A percentile compares a stretch with the other conserved stretches of the same genome.
Conservation (phyloP, 2,888 invertebrate species). For the Penaeus monodon region DNA sequence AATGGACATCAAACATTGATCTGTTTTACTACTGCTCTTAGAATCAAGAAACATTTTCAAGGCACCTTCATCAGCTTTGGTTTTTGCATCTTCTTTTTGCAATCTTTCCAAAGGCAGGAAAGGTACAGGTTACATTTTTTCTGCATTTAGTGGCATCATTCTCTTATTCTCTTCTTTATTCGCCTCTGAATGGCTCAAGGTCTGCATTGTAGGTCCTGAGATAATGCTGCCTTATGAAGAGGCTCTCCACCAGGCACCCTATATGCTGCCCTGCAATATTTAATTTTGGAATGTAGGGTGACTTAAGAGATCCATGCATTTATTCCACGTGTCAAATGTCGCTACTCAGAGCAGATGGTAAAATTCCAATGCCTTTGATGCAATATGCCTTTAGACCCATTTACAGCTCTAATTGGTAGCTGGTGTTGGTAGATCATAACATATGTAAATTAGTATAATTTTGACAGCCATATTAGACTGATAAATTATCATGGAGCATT, state of each 20-base stretch:
- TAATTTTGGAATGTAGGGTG: neutral
- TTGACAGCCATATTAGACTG: no score
- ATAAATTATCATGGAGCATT: no score
- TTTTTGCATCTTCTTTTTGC: constrained; percentile 64
- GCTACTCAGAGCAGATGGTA: no score
- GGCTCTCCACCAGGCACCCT: constrained; percentile 22
- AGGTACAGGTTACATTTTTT: constrained; percentile 55
- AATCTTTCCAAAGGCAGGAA: constrained; percentile 61
- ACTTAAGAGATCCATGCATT: no score
- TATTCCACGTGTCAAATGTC: no score
- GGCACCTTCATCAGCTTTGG: constrained; percentile 62
- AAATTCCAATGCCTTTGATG: no score
- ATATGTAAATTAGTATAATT: no score
- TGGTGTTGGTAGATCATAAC: no score
- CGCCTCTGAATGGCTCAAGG: neutral
- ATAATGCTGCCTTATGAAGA: neutral
- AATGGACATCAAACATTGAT: constrained; percentile 37
- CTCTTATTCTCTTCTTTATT: constrained; percentile 14
- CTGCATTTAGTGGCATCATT: constrained; percentile 39
- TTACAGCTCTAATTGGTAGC: no score
- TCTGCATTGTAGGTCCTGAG: neutral
- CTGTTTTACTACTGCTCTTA: constrained; percentile 38
- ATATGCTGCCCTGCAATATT: neutral
- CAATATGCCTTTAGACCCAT: no score
- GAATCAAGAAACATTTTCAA: constrained; percentile 43